Evolutionary conservation across 2,113 vertebrate species (phyloP), one percentile per base, ranked within the genome.

Genomic region (Kryptolebias marmoratus): DNA sequence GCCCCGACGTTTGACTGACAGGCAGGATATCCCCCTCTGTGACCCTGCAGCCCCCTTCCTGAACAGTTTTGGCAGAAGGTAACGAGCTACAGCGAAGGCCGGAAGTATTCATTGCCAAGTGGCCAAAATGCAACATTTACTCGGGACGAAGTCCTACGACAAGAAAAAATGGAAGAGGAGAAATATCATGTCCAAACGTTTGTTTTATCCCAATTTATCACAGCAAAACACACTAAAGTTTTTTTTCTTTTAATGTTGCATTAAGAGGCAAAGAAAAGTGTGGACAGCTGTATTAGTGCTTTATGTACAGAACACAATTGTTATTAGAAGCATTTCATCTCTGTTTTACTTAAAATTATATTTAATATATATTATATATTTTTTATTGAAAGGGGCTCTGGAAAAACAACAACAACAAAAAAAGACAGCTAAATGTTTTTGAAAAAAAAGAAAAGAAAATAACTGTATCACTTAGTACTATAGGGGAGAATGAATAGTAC

Each of bases 1-100:
- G 80, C 45, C 64, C 61, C 86, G 89, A 84, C 64, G 16, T 87
- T 87, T 92, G 89, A 94, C 69, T 86, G 92, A 90, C 92, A 91
- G 83, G 76, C 72, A 89, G 84, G 82, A 93, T 85, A 88, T 93
- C 89, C 88, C 83, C 79, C 80, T 73, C 80, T 64, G 59, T 81
- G 88, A 90, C 88, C 89, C 85, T 15, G 63, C 47, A 74, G 78
- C 50, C 68, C 68, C 75, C 83, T 78, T 79, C 79, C 64, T 53
- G 80, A 81, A 83, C 56, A 62, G 77, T 69, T 80, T 75, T 75
- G 86, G 82, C 72, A 71, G 74, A 54, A 63, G 82, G 75, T 84
- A 86, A 89, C 80, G 83, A 83, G 77, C 76, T 67, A 27, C 54
- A 14, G 88, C 55, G 77, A 67, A 84, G 68, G 75, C 62, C 73